These are phyloP conservation scores for Pygoscelis adeliae DNA, from an alignment of 2,113 vertebrate species.

Conservation along the genomic window DNA sequence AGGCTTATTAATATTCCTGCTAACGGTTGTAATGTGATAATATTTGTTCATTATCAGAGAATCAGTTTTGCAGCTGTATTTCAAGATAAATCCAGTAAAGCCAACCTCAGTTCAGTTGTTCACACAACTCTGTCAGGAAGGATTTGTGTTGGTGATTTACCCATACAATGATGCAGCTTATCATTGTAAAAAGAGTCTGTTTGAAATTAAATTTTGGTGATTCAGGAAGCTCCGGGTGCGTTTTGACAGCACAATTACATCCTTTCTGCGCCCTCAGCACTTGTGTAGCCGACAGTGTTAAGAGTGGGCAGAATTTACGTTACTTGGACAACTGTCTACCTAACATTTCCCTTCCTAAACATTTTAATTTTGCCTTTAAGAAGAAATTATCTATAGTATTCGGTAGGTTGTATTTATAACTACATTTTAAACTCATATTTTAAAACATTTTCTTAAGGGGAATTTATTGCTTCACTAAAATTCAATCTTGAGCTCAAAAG, in stretches of 20 bases:
- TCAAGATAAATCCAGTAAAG: background rate
- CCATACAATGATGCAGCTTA: too few relatives aligned
- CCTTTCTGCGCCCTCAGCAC: background rate
- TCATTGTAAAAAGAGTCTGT: background rate
- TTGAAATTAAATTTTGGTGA: background rate
- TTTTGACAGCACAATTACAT: rapidly evolving
- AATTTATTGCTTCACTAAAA: background rate
- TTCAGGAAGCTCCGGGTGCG: background rate
- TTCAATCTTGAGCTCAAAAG: background rate
- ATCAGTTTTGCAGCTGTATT: background rate
- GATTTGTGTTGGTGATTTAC: background rate
- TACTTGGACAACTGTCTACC: too few relatives aligned
- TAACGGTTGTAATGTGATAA: background rate
- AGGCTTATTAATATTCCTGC: background rate
- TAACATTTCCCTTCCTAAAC: background rate
- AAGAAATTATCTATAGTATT: rapidly evolving
- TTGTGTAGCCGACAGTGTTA: background rate
- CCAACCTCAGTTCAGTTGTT: rapidly evolving
- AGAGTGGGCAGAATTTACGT: rapidly evolving
- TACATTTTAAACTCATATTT: background rate
- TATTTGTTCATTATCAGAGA: background rate
- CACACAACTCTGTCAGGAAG: rapidly evolving
- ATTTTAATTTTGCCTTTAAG: background rate
- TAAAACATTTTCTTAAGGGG: background rate
- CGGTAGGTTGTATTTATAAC: background rate